A percentile compares a stretch with the other conserved stretches of the same genome.
These are phyloP conservation scores for Gallinago stenura DNA, from an alignment of 2,797 vertebrate species.

Conservation along the genomic window DNA sequence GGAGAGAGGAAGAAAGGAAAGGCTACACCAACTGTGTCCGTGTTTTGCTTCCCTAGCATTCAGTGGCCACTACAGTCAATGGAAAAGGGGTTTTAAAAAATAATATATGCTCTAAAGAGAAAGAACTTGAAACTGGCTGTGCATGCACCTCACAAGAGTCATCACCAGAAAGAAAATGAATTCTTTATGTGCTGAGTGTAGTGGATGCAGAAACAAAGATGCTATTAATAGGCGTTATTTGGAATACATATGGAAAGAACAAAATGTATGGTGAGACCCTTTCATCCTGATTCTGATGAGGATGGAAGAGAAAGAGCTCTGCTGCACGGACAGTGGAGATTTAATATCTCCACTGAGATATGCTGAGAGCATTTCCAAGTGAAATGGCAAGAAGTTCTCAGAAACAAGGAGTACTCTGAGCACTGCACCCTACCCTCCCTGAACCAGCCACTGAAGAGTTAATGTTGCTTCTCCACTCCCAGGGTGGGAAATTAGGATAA, in stretches of 20 bases:
- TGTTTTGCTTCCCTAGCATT: background rate
- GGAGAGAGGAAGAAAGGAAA: background rate
- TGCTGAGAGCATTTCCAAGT: background rate
- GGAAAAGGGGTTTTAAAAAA: background rate
- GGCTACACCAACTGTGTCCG: background rate
- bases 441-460: background rate
- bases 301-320: background rate
- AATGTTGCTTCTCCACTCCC: background rate
- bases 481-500: background rate
- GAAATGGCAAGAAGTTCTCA: background rate
- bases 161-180: background rate
- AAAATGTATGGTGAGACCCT: background rate
- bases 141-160: background rate
- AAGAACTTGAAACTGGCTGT: background rate
- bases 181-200: background rate
- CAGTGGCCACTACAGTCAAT: background rate
- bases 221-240: background rate
- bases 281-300: background rate
- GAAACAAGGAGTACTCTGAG: background rate
- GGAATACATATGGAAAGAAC: background rate
- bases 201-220: background rate
- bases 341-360: background rate
- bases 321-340: background rate
- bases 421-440: fast-evolving
- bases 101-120: background rate